Conservation (phyloP, 2,888 invertebrate genomes). For the Netelia inedita region DNA sequence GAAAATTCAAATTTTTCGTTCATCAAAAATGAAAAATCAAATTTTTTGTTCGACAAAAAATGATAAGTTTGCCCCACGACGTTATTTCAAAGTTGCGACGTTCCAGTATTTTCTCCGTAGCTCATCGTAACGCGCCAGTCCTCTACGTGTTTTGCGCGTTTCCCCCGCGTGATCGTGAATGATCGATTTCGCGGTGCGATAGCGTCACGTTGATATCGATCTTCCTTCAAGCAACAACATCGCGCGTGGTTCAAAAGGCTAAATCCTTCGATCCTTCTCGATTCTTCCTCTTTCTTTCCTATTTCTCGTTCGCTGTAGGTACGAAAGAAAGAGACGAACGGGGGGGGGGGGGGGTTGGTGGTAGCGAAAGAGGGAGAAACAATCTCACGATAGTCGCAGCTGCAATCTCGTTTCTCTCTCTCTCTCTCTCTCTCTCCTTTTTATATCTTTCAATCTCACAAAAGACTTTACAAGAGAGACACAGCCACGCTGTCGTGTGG, state of each 20-base stretch:
- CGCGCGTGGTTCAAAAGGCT: slow-evolving; percentile 58
- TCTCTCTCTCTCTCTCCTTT: neutral
- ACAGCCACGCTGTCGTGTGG: slow-evolving; percentile 41
- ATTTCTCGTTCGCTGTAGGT: neutral
- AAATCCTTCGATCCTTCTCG: slow-evolving; percentile 30
- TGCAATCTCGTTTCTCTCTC: neutral
- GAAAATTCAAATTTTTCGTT: too few species aligned
- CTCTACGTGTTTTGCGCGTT: slow-evolving; percentile 47
- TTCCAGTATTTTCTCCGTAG: neutral
- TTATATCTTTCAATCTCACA: slow-evolving; percentile 56
- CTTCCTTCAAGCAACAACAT: slow-evolving; percentile 57
- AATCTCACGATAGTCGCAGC: neutral
- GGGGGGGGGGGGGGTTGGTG: too few species aligned
- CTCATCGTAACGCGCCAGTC: neutral
- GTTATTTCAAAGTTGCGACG: neutral
- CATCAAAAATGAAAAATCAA: too few species aligned
- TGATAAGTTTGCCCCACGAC: neutral
- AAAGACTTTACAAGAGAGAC: neutral
- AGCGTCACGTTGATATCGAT: slow-evolving; percentile 72
- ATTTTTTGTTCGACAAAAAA: too few species aligned
- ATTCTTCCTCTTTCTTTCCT: slow-evolving; percentile 23
- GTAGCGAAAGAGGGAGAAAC: neutral
- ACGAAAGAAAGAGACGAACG: neutral
- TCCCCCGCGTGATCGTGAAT: slow-evolving; percentile 66
- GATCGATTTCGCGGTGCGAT: slow-evolving; percentile 73